Evolutionary conservation across 2,888 invertebrate genomes (phyloP).

Genomic region (Drosophila mimetica): DNA sequence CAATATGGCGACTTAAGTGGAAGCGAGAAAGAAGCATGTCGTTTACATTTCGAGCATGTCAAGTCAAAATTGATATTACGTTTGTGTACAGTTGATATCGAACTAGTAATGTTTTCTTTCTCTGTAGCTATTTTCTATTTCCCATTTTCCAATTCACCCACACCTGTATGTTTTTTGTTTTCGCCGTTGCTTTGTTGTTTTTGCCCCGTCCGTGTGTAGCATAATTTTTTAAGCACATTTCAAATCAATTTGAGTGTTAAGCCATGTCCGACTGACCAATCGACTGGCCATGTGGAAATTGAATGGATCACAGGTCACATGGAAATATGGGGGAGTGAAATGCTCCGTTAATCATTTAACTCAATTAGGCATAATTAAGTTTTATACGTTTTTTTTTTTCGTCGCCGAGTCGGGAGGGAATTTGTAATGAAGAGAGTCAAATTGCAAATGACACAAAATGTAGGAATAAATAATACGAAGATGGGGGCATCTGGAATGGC

Average conservation of each 20-base stretch:
- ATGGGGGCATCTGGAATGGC: conserved; percentile 1
- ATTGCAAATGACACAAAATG: conserved; percentile 21
- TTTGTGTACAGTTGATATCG: no score
- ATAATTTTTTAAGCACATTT: conserved; percentile 60
- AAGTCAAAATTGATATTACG: no score
- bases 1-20: no score
- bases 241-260: conserved; percentile 58
- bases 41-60: no score
- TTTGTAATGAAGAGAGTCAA: conserved; percentile 30
- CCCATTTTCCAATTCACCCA: not conserved
- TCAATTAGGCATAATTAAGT: conserved; percentile 44
- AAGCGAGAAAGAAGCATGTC: no score
- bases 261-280: conserved; percentile 51
- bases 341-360: conserved; percentile 44
- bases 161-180: not conserved
- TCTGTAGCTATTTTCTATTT: conserved; percentile 13
- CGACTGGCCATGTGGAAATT: conserved; percentile 53
- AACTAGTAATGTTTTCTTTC: not conserved
- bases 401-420: conserved; percentile 1
- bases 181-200: not conserved
- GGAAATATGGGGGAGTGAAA: conserved; percentile 4
- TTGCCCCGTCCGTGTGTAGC: conserved; percentile 8
- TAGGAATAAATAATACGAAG: conserved; percentile 7
- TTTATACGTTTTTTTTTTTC: conserved; percentile 1
- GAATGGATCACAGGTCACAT: conserved; percentile 43